A percentile compares a stretch with the other conserved stretches of the same genome.
phyloP scores from a whole-genome alignment of 2,113 vertebrate species.

The Ammodytes dubius region DNA sequence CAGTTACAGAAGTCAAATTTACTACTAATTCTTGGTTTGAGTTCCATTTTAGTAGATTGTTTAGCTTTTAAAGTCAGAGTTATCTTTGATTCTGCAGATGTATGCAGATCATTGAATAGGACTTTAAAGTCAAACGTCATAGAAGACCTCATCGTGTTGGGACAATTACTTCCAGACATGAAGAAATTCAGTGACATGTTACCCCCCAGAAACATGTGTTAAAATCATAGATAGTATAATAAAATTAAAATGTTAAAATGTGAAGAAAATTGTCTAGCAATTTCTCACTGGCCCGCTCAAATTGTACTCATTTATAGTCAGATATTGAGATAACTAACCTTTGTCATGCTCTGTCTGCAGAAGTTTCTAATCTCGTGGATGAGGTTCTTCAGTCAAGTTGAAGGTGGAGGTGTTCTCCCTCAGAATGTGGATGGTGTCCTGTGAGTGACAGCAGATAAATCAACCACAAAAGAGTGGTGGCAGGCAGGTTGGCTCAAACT shows the following conservation, averaged over 20 bases:
- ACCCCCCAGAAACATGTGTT: slow-evolving; percentile 42
- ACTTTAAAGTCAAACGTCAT: background rate
- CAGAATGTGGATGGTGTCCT: slow-evolving; percentile 80
- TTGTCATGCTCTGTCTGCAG: slow-evolving; percentile 73
- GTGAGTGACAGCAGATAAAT: slow-evolving; percentile 48
- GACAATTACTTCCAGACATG: slow-evolving; percentile 78
- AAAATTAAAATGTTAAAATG: background rate
- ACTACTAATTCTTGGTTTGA: too few relatives aligned
- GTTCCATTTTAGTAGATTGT: too few relatives aligned
- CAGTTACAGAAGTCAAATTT: too few relatives aligned
- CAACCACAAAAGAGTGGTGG: slow-evolving; percentile 34
- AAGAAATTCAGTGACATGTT: slow-evolving; percentile 57
- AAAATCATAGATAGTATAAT: background rate
- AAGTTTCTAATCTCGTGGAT: slow-evolving; percentile 71
- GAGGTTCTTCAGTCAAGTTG: slow-evolving; percentile 79
- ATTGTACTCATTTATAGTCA: background rate
- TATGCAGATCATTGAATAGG: too few relatives aligned
- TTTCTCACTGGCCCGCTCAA: background rate
- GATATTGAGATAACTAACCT: slow-evolving; percentile 44
- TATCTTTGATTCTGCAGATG: too few relatives aligned
- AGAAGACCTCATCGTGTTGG: slow-evolving; percentile 68
- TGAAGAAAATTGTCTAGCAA: background rate
- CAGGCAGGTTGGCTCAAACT: slow-evolving; percentile 37
- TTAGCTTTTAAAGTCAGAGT: too few relatives aligned
- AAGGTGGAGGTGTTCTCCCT: slow-evolving; percentile 79